Evolutionary conservation across 2,888 invertebrate species (phyloP), one percentile per base, ranked within the genome.

Genomic region (Sphinx pinastri): DNA sequence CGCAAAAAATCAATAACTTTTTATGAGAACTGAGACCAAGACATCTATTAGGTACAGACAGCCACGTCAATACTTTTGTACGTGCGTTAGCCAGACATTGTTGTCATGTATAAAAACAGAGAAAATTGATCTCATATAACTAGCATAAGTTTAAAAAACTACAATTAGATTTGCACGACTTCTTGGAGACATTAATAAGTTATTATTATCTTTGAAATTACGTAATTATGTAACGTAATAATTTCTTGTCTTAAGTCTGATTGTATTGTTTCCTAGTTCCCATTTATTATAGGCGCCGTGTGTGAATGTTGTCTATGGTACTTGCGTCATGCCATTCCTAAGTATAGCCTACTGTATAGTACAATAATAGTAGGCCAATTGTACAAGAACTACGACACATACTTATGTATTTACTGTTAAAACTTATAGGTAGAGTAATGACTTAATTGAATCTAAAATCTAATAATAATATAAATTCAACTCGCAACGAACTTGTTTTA

Each of bases 1-100:
- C 19, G 49, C 19, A 63, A 63, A 63, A 60, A 49, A 63, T 49
- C 47, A 63, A 47, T 63, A 63, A 49, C 47, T 63, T 49, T 49
- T 63, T 63, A 49, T 63, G 13, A 6, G 13, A 19, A 16, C 63
- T 12, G 47, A 63, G 47, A 19, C 63, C 63, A 63, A 63, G 63
- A 49, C 47, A 19, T 63, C 63, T 19, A 63, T 63, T 63, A n/a
- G n/a, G n/a, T n/a, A 63, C 11, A 63, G 12, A 49, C 19, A 63
- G 12, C 63, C 31, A 49, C 63, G 63, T 47, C 63, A 47, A 19
- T 11, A 47, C 47, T 16, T 47, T 60, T 12, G 60, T 49, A 49
- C 63, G 63, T 49, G 63, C 49, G 13, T 49, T 63, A 63, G 19
- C 11, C 63, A 19, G 47, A 63, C 63, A 49, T 63, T 63, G 19